Percentiles rank a stretch among this genome's conserved stretches.
Conservation (phyloP, 2,888 invertebrate genomes). For the Diplolepis rosae region DNA sequence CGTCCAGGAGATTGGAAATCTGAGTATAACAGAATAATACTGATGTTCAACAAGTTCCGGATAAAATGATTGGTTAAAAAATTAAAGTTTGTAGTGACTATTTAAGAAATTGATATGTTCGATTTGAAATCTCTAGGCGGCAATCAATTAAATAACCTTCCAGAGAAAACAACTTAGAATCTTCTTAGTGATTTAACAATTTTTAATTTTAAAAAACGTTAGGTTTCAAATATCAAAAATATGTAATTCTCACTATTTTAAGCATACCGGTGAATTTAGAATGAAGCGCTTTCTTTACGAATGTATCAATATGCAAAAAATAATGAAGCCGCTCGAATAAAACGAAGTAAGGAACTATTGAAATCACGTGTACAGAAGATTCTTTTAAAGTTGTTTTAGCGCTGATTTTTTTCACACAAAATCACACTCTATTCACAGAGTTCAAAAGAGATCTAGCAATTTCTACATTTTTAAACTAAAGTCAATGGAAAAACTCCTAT, state of each 20-base stretch:
- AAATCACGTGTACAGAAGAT: background rate
- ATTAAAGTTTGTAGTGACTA: background rate
- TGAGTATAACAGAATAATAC: background rate
- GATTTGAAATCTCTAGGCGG: too few species aligned
- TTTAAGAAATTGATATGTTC: background rate
- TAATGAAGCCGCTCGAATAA: background rate
- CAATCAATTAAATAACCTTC: background rate
- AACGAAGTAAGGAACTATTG: background rate
- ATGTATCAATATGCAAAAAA: background rate
- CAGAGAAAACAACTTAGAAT: background rate
- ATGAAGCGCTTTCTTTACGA: background rate
- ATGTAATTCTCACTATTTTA: background rate
- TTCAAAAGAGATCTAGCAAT: background rate
- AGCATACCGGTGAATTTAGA: background rate
- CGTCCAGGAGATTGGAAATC: background rate
- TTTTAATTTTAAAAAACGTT: background rate
- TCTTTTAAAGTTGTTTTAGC: background rate
- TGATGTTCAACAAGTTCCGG: background rate
- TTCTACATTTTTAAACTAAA: constrained; percentile 1
- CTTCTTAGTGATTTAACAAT: background rate
- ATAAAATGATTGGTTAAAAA: background rate
- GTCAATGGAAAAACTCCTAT: constrained; percentile 3
- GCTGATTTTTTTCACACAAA: background rate
- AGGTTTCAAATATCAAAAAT: background rate
- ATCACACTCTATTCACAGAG: background rate